Base-by-base conservation (phyloP, 1,140 invertebrate species). In the Myzus persicae region DNA sequence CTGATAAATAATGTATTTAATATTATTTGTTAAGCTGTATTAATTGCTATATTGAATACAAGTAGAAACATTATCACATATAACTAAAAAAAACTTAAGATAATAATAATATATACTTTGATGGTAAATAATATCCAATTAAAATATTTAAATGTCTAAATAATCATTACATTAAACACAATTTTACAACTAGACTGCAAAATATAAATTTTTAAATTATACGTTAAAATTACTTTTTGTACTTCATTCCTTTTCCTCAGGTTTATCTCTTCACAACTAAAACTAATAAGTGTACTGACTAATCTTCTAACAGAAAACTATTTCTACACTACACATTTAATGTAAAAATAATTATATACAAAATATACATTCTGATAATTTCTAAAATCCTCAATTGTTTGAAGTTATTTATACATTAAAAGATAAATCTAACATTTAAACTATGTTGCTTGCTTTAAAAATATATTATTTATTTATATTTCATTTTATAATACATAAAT, bases 191-290 rank as follows among this genome's bases (percentile, higher is more conserved):
- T 89, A 11, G 1, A 54, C 46, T 51, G 38, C 0, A 88, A 59
- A 11, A 59, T 40, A 46, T 87, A 36, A 87, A 46, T 40, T 20
- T 46, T 59, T 31, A 40, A 59, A 89, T 9, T 89, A 90, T 40
- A 31, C 8, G 9, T 59, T 90, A 59, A 90, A 90, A 90, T 90
- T 31, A 90, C 8, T 90, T 59, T 90, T 90, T 90, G 89, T 90
- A 90, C 89, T 90, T 90, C 89, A 90, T 42, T 67, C 20, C 11
- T 59, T 67, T 6, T 42, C 67, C 9, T 59, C 89, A 90, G 89
- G 89, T 90, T 90, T 42, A 90, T 11, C 89, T 90, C 89, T 90
- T 90, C 18, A 44, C 14, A 90, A 67, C 31, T 54, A 90, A 59
- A 90, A 42, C 40, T 67, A 90, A 90, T 24, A 42, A 67, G 20